Percentiles rank a stretch among this genome's conserved stretches.
These are phyloP conservation scores for Syngnathus typhle DNA, from an alignment of 2,113 vertebrate genomes.

Conservation along the genomic window DNA sequence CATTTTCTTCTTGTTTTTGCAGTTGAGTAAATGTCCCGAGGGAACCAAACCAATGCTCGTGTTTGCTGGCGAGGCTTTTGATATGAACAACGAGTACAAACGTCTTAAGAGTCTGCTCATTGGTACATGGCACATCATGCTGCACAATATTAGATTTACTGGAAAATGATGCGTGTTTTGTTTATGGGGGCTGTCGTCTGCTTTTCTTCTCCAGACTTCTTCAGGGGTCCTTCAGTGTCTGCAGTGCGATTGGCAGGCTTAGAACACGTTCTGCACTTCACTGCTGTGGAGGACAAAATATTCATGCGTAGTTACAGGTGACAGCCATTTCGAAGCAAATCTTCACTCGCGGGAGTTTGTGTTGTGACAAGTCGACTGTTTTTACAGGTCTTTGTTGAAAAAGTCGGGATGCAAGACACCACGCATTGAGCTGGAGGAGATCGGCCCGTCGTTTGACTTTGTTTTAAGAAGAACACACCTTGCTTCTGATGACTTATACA, in stretches of 20 bases:
- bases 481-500: slow-evolving; percentile 91
- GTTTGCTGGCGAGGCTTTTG: slow-evolving; percentile 89
- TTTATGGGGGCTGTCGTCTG: not conserved
- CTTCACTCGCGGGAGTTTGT: no score
- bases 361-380: not conserved
- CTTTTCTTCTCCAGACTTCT: slow-evolving; percentile 79
- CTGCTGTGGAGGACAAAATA: slow-evolving; percentile 83
- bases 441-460: slow-evolving; percentile 88
- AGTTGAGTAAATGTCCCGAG: slow-evolving; percentile 86
- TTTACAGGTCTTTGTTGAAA: slow-evolving; percentile 82
- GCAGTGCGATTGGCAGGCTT: slow-evolving; percentile 87
- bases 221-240: slow-evolving; percentile 82
- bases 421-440: slow-evolving; percentile 91
- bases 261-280: slow-evolving; percentile 89
- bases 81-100: slow-evolving; percentile 77
- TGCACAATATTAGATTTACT: not conserved
- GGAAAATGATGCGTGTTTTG: not conserved
- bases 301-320: slow-evolving; percentile 94
- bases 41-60: slow-evolving; percentile 93
- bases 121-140: slow-evolving; percentile 61
- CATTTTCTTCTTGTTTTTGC: slow-evolving; percentile 25
- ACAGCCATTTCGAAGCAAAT: not conserved
- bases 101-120: slow-evolving; percentile 84
- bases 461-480: slow-evolving; percentile 84
- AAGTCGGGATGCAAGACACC: slow-evolving; percentile 93